Conservation (phyloP, 1,140 invertebrate species). For the Drosophila setifemur region DNA sequence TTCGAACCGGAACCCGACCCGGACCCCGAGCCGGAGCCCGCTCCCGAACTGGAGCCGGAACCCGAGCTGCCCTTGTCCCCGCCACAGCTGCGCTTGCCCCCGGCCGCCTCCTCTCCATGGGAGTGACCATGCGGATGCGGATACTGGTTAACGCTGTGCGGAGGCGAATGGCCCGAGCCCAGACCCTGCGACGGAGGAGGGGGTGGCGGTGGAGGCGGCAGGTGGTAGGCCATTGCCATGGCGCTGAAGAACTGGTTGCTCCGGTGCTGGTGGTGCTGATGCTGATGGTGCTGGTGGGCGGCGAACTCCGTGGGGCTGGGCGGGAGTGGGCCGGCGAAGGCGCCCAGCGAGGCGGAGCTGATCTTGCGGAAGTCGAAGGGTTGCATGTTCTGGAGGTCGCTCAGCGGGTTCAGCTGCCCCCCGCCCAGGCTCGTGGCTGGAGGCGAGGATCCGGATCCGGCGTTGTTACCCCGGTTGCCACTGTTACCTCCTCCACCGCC, state of each 20-base stretch:
- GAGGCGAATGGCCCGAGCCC: constrained; percentile 3
- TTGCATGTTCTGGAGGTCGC: constrained; percentile 96
- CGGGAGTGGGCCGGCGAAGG: constrained; percentile 65
- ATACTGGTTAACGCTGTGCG: constrained; percentile 1
- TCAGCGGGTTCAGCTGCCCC: constrained; percentile 87
- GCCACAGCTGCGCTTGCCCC: neutral
- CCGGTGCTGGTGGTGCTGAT: constrained; percentile 76
- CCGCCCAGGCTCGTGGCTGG: neutral
- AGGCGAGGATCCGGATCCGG: constrained; percentile 20
- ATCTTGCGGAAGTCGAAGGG: constrained; percentile 95
- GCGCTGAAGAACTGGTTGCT: constrained; percentile 84
- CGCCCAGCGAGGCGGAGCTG: constrained; percentile 83
- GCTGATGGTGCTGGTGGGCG: constrained; percentile 72
- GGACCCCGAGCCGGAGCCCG: constrained; percentile 11
- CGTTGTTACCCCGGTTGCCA: neutral
- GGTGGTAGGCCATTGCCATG: constrained; percentile 85
- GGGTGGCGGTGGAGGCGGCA: constrained; percentile 84
- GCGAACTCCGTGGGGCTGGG: constrained; percentile 72
- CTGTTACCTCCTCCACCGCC: neutral
- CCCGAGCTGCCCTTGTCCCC: constrained; percentile 30
- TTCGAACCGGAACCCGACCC: constrained; percentile 13
- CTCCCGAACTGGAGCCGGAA: neutral
- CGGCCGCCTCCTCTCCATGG: neutral
- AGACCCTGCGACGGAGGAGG: constrained; percentile 70
- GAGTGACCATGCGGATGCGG: constrained; percentile 3